phyloP scores from a whole-genome alignment of 2,113 vertebrate genomes.

The Cervus canadensis region DNA sequence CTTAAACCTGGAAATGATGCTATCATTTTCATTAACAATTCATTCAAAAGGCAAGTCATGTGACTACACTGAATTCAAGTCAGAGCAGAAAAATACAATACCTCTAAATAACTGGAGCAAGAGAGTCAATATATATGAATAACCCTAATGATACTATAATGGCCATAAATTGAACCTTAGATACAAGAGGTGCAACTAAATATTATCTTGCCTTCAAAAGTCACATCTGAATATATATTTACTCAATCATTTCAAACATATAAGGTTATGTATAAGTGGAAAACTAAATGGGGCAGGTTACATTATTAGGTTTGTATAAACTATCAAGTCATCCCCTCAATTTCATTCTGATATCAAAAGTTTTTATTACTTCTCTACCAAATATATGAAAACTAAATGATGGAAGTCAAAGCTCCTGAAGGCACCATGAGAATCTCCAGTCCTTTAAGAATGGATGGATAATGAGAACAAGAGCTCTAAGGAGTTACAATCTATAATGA shows the following conservation, averaged over 20 bases:
- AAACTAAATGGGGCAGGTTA: background rate
- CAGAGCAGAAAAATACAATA: background rate
- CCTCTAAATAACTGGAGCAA: background rate
- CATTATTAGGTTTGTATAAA: background rate
- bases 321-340: background rate
- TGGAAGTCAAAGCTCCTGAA: background rate
- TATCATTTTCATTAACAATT: background rate
- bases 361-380: background rate
- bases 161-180: background rate
- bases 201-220: background rate
- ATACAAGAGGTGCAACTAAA: background rate
- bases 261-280: background rate
- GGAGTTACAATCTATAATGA: background rate
- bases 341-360: background rate
- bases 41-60: background rate
- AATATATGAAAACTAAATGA: too few relatives aligned
- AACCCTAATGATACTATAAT: background rate
- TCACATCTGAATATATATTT: background rate
- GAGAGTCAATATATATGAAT: background rate
- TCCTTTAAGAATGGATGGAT: background rate
- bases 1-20: background rate
- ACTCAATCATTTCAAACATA: background rate
- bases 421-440: background rate
- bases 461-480: background rate
- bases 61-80: background rate